These are phyloP conservation scores for Coturnix japonica DNA, from an alignment of 2,113 vertebrate species.

Conservation along the genomic window DNA sequence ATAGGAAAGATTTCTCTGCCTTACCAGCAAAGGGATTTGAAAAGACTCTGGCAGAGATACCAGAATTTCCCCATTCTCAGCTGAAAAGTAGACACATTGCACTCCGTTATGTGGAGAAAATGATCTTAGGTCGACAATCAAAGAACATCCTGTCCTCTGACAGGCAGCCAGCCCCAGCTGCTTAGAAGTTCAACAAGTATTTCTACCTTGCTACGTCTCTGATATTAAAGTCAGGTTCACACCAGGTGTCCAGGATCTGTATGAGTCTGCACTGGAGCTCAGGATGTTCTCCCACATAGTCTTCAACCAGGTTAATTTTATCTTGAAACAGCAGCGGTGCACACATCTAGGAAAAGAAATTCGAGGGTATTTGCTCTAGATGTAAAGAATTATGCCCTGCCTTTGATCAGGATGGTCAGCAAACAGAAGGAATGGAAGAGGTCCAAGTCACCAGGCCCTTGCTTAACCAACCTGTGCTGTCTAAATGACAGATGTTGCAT, in stretches of 20 bases:
- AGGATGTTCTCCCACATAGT: slow-evolving; percentile 72
- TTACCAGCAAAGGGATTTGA: fast-evolving
- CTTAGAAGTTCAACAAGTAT: neutral
- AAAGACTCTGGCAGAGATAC: neutral
- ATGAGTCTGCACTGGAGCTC: slow-evolving; percentile 82
- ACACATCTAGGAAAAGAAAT: slow-evolving; percentile 79
- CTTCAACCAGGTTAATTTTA: slow-evolving; percentile 78
- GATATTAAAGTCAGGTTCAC: slow-evolving; percentile 77
- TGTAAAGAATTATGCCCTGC: neutral
- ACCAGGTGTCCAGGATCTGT: slow-evolving; percentile 86
- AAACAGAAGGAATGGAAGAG: fast-evolving
- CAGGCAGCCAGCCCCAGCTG: neutral
- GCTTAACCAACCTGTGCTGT: neutral
- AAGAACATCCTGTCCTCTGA: neutral
- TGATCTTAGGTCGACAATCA: fast-evolving
- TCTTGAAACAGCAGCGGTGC: slow-evolving; percentile 84
- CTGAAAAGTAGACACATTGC: neutral
- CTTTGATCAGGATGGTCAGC: neutral
- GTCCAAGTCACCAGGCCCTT: neutral
- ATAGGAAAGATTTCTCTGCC: neutral
- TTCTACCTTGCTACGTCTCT: slow-evolving; percentile 58
- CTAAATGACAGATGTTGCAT: neutral
- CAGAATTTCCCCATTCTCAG: neutral
- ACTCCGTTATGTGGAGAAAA: neutral
- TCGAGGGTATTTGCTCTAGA: fast-evolving